phyloP scores from a whole-genome alignment of 2,888 invertebrate genomes.

The Arctia plantaginis region DNA sequence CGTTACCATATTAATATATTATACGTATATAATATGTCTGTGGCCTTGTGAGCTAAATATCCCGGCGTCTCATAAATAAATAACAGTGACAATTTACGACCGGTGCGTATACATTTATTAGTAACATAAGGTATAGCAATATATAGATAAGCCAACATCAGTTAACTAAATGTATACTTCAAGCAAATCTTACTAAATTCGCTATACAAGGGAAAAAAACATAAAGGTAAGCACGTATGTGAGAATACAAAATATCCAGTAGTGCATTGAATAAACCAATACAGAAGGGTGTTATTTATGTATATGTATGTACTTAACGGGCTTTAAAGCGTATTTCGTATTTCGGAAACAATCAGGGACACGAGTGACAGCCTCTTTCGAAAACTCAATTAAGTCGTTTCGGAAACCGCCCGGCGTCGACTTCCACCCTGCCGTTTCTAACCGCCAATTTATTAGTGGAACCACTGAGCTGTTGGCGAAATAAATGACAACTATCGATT shows the following conservation, averaged over 20 bases:
- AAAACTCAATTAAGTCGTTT: conserved; percentile 68
- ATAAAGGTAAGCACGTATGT: background rate
- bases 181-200: background rate
- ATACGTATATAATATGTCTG: background rate
- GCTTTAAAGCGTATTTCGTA: conserved; percentile 25
- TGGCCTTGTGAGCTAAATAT: conserved; percentile 53
- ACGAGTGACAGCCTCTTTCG: conserved; percentile 55
- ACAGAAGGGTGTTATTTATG: conserved; percentile 1
- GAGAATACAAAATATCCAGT: background rate
- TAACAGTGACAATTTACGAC: conserved; percentile 63
- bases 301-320: conserved; percentile 8
- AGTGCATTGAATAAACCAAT: background rate
- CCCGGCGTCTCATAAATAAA: conserved; percentile 58
- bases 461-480: conserved; percentile 56
- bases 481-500: conserved; percentile 40
- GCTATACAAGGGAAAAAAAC: background rate
- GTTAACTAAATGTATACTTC: background rate
- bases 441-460: conserved; percentile 64
- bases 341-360: conserved; percentile 43
- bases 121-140: conserved; percentile 24
- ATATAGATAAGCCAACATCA: conserved; percentile 57
- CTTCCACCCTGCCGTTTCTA: conserved; percentile 48
- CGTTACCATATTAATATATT: background rate
- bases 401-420: conserved; percentile 59
- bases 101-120: conserved; percentile 51